Conservation (phyloP, 1,140 invertebrate genomes). For the Scaptomyza graminum region DNA sequence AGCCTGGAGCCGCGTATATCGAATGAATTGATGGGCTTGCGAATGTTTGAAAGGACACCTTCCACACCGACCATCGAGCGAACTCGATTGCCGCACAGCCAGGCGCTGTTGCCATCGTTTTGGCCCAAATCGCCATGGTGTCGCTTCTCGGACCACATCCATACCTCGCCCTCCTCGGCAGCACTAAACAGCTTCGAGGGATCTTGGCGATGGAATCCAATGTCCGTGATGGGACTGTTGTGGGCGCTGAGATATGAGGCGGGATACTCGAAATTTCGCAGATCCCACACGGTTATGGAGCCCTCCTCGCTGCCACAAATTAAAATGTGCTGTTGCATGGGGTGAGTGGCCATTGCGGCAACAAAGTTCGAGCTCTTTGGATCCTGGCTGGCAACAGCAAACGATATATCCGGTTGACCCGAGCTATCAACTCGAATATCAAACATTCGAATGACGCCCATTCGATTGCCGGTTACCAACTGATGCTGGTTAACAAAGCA, state of each 20-base stretch:
- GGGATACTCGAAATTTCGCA: constrained; percentile 91
- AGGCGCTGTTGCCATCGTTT: constrained; percentile 84
- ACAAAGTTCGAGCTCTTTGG: constrained; percentile 87
- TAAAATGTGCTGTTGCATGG: constrained; percentile 91
- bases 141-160: constrained; percentile 91
- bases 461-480: constrained; percentile 91
- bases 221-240: constrained; percentile 89
- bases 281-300: constrained; percentile 94
- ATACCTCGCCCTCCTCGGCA: constrained; percentile 91
- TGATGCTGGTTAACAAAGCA: constrained; percentile 91
- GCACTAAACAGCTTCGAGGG: constrained; percentile 93
- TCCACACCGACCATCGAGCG: constrained; percentile 89
- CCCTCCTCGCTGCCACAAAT: constrained; percentile 93
- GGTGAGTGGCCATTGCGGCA: constrained; percentile 91
- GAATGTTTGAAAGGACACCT: constrained; percentile 88
- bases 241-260: constrained; percentile 92
- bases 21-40: constrained; percentile 91
- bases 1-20: constrained; percentile 89
- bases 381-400: constrained; percentile 88
- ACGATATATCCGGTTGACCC: constrained; percentile 86
- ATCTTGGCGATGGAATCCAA: constrained; percentile 92
- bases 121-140: constrained; percentile 51
- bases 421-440: constrained; percentile 88
- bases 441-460: constrained; percentile 94
- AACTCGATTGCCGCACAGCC: constrained; percentile 87